Conservation (phyloP, 2,888 invertebrate species). For the Nomada fabriciana region DNA sequence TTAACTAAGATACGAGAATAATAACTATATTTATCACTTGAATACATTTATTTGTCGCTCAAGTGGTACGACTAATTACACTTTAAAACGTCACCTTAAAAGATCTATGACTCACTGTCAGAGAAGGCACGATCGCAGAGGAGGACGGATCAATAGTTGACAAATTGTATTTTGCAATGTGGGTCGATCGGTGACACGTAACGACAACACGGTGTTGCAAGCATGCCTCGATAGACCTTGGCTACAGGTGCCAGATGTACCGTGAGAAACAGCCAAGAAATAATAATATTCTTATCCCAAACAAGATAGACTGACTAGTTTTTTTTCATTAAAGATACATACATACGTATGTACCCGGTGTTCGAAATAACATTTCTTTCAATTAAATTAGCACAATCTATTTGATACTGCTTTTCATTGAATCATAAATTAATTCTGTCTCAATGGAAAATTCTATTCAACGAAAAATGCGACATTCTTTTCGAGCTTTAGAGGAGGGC, state of each 20-base stretch:
- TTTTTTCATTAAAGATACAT: not conserved
- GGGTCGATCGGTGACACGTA: slow-evolving; percentile 58
- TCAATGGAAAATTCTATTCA: too few species aligned
- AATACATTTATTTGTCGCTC: not conserved
- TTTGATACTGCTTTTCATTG: too few species aligned
- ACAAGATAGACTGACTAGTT: not conserved
- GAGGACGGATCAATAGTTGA: slow-evolving; percentile 61
- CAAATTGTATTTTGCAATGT: slow-evolving; percentile 63
- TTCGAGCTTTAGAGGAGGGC: too few species aligned
- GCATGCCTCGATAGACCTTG: slow-evolving; percentile 51
- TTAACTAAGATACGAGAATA: too few species aligned
- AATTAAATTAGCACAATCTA: too few species aligned
- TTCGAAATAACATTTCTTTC: too few species aligned
- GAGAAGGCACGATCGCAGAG: slow-evolving; percentile 39
- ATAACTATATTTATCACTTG: too few species aligned
- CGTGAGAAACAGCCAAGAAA: slow-evolving; percentile 39
- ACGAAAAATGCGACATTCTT: too few species aligned
- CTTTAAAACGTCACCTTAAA: slow-evolving; percentile 46
- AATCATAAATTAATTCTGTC: too few species aligned
- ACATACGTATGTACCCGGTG: too few species aligned
- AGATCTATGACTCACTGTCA: slow-evolving; percentile 46
- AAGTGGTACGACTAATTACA: slow-evolving; percentile 40
- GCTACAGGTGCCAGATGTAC: slow-evolving; percentile 57
- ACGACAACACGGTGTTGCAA: slow-evolving; percentile 57
- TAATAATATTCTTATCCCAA: slow-evolving; percentile 20